phyloP scores from a whole-genome alignment of 2,113 vertebrate genomes.

The Leuciscus idus region DNA sequence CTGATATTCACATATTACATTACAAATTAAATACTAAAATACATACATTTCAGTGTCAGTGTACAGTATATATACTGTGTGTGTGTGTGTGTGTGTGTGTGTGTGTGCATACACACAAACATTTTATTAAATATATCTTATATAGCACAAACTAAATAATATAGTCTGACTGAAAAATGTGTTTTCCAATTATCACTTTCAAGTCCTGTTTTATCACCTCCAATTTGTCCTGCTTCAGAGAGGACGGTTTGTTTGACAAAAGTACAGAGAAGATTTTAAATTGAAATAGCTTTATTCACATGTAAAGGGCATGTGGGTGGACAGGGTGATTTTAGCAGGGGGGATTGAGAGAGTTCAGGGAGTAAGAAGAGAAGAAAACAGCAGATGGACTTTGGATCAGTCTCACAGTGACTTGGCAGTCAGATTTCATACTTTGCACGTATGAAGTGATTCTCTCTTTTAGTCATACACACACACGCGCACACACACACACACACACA shows the following conservation, averaged over 20 bases:
- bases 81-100: not conserved
- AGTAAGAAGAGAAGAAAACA: slow-evolving; percentile 48
- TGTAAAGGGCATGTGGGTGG: slow-evolving; percentile 44
- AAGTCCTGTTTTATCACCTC: not conserved
- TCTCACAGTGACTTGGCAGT: slow-evolving; percentile 60
- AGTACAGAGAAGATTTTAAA: slow-evolving; percentile 72
- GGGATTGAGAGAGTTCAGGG: slow-evolving; percentile 59
- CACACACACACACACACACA: slow-evolving; percentile 10
- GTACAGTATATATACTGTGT: no score
- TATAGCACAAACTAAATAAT: not conserved
- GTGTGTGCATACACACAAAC: no score
- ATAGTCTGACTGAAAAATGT: not conserved
- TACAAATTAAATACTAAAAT: not conserved
- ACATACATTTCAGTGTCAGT: not conserved
- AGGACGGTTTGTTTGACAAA: slow-evolving; percentile 67
- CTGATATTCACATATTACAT: not conserved
- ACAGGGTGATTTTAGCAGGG: slow-evolving; percentile 50
- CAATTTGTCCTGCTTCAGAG: not conserved
- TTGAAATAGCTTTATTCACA: slow-evolving; percentile 62
- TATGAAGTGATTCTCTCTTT: slow-evolving; percentile 37
- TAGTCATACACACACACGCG: slow-evolving; percentile 6
- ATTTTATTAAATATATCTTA: no score
- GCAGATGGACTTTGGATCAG: slow-evolving; percentile 81
- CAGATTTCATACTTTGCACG: slow-evolving; percentile 51
- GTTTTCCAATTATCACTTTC: not conserved